Evolutionary conservation across 2,888 invertebrate genomes (phyloP).

Genomic region (Drosophila mayaguana): DNA sequence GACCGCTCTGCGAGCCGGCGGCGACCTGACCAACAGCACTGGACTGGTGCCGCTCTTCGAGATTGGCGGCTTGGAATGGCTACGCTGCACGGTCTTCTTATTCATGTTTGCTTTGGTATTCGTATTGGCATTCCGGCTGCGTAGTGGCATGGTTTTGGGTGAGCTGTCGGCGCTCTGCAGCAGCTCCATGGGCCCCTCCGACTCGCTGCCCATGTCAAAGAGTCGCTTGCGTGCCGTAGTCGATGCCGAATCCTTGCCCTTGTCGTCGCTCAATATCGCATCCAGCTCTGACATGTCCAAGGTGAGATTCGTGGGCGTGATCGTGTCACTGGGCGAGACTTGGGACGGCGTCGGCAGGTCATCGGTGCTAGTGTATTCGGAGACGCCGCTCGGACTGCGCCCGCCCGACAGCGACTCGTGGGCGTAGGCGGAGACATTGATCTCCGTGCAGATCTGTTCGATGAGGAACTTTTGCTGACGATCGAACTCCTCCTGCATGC

Average conservation of each 20-base stretch:
- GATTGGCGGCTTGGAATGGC: conserved; percentile 3
- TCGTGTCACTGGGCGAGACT: conserved; percentile 10
- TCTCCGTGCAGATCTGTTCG: conserved; percentile 78
- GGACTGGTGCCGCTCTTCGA: conserved; percentile 4
- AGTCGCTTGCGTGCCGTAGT: conserved; percentile 53
- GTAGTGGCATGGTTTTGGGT: conserved; percentile 23
- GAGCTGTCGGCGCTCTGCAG: conserved; percentile 39
- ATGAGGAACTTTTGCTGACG: conserved; percentile 88
- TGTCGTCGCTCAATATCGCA: not conserved
- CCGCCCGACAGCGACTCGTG: conserved; percentile 17
- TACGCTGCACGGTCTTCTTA: conserved; percentile 22
- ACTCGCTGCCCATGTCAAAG: conserved; percentile 29
- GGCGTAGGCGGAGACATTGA: conserved; percentile 57
- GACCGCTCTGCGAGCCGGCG: not conserved
- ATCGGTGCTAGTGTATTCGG: conserved; percentile 59
- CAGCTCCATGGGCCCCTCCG: conserved; percentile 17
- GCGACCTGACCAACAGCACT: conserved; percentile 7
- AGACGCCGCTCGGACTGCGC: conserved; percentile 29
- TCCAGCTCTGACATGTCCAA: not conserved
- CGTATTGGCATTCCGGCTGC: conserved; percentile 22
- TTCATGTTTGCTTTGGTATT: conserved; percentile 1
- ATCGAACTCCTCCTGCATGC: conserved; percentile 88
- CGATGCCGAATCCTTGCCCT: not conserved
- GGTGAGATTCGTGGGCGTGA: not conserved
- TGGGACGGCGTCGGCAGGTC: conserved; percentile 37